Conservation (phyloP, 2,888 invertebrate genomes). For the Hirtodrosophila confusa region DNA sequence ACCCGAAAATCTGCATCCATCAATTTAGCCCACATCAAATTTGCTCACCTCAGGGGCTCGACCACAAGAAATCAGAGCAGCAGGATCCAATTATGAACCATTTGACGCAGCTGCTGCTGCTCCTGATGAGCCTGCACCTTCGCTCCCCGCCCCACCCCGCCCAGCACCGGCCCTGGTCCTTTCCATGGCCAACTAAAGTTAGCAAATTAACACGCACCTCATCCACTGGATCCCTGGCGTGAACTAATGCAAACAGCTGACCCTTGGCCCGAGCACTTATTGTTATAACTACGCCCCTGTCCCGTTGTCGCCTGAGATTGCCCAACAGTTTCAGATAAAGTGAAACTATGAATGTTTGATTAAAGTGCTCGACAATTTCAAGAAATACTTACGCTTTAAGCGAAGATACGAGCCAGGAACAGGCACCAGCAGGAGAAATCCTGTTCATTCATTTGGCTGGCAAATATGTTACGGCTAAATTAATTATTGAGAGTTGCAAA, state of each 20-base stretch:
- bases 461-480: conserved; percentile 72
- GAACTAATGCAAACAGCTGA: conserved; percentile 68
- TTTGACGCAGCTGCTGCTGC: conserved; percentile 62
- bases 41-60: conserved; percentile 39
- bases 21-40: conserved; percentile 42
- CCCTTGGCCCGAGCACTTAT: conserved; percentile 51
- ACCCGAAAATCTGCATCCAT: conserved; percentile 1
- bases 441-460: conserved; percentile 50
- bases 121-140: conserved; percentile 11
- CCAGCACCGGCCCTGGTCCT: not conserved
- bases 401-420: not conserved
- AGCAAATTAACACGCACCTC: conserved; percentile 73
- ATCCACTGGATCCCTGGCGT: conserved; percentile 12
- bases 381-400: conserved; percentile 21
- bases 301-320: not conserved
- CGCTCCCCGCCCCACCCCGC: not conserved
- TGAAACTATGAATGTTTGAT: conserved; percentile 76
- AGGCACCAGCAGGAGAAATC: conserved; percentile 17
- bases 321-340: conserved; percentile 64
- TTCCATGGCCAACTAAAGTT: conserved; percentile 44
- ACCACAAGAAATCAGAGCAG: conserved; percentile 66
- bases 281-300: conserved; percentile 20
- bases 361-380: conserved; percentile 51
- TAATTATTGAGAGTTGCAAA: conserved; percentile 68
- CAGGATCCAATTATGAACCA: conserved; percentile 71